Percentiles rank a stretch among this genome's conserved stretches.
Conservation (phyloP, 2,888 invertebrate genomes). For the Rotaria macrura region DNA sequence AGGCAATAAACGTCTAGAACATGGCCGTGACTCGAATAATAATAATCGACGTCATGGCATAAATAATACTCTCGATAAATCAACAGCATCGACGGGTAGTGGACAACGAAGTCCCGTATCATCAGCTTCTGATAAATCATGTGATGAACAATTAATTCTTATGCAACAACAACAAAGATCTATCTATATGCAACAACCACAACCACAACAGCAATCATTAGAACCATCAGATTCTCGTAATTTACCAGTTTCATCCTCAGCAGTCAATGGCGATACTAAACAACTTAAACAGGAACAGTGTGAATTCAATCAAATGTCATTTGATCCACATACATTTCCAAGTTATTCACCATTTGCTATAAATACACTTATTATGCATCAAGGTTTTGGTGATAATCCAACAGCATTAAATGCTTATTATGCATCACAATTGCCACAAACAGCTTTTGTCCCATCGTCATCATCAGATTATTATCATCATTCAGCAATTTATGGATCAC, state of each 20-base stretch:
- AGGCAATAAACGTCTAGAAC: neutral
- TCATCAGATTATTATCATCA: slow-evolving; percentile 12
- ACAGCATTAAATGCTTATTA: neutral
- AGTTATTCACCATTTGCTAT: neutral
- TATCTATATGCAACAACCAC: neutral
- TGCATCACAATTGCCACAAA: neutral
- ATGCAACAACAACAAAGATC: neutral
- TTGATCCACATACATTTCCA: neutral
- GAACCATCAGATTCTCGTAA: neutral
- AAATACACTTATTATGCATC: neutral
- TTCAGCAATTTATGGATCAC: neutral
- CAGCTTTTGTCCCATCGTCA: neutral
- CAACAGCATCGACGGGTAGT: neutral
- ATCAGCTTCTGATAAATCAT: neutral
- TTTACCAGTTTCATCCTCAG: neutral
- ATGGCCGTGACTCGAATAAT: neutral
- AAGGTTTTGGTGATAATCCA: neutral
- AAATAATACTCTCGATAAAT: neutral
- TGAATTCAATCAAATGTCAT: neutral
- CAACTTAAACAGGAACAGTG: slow-evolving; percentile 19
- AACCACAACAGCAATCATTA: neutral
- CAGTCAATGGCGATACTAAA: neutral
- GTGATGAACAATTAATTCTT: neutral
- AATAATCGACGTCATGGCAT: neutral
- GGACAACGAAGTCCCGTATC: neutral